Evolutionary conservation across 2,797 vertebrate genomes (phyloP).

Genomic region (Fundulus diaphanus): DNA sequence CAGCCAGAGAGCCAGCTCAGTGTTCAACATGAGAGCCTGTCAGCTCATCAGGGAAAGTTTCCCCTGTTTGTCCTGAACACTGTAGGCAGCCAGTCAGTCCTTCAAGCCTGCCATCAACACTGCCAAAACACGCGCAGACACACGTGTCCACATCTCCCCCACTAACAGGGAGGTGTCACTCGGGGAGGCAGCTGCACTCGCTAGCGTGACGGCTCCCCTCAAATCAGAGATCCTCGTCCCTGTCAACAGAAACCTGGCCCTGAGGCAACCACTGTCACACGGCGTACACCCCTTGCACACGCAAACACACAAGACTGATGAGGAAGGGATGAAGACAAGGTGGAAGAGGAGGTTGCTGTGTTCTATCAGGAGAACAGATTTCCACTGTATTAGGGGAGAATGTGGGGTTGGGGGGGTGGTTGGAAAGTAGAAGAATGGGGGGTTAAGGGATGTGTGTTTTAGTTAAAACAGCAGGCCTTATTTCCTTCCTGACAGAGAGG

Average conservation of each 20-base stretch:
- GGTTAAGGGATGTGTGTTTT: constrained; percentile 58
- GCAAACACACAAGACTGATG: constrained; percentile 75
- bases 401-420: constrained; percentile 40
- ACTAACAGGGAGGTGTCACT: constrained; percentile 91
- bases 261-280: constrained; percentile 96
- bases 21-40: constrained; percentile 89
- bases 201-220: constrained; percentile 95
- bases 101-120: constrained; percentile 61
- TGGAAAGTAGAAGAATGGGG: constrained; percentile 1
- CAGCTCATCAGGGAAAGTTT: constrained; percentile 97
- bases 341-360: constrained; percentile 52
- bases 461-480: constrained; percentile 72
- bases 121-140: constrained; percentile 51
- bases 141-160: constrained; percentile 68
- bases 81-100: constrained; percentile 88
- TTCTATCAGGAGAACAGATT: constrained; percentile 63
- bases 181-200: constrained; percentile 94
- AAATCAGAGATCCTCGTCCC: constrained; percentile 96
- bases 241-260: constrained; percentile 98
- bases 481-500: constrained; percentile 75
- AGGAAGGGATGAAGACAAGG: constrained; percentile 82
- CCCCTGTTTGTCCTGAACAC: constrained; percentile 92
- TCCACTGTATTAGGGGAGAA: constrained; percentile 46
- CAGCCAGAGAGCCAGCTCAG: constrained; percentile 86
- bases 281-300: constrained; percentile 79